Evolutionary conservation across 2,797 vertebrate species (phyloP).

Genomic region (Hafferia zeledoni): DNA sequence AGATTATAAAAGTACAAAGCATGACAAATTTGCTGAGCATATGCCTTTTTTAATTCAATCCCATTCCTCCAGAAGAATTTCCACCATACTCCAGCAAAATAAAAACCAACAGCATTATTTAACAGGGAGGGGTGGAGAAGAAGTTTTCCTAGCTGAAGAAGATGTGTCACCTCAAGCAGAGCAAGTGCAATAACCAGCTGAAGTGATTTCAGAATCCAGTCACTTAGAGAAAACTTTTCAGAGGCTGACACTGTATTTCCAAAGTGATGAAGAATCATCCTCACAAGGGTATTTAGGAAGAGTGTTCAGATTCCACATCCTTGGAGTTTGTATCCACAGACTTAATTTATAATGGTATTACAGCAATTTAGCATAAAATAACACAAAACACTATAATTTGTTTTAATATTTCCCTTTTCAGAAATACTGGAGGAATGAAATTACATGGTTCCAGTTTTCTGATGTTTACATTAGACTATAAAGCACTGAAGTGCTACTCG

Average conservation of each 20-base stretch:
- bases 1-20: neutral
- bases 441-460: conserved; percentile 3
- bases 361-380: neutral
- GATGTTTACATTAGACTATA: neutral
- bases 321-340: neutral
- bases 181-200: neutral
- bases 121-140: neutral
- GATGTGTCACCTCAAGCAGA: neutral
- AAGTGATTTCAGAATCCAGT: neutral
- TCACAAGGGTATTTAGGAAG: neutral
- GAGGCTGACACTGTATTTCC: neutral
- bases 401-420: conserved; percentile 34
- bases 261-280: neutral
- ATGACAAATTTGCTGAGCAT: neutral
- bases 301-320: neutral
- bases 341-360: neutral
- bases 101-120: neutral
- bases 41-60: neutral
- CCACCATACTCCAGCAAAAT: neutral
- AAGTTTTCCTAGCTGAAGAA: neutral
- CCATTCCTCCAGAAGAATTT: neutral
- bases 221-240: neutral
- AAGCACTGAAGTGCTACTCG: neutral
- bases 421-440: neutral
- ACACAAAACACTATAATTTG: neutral